Evolutionary conservation across 2,797 vertebrate species (phyloP).

Genomic region (Emydoidea blandingii): DNA sequence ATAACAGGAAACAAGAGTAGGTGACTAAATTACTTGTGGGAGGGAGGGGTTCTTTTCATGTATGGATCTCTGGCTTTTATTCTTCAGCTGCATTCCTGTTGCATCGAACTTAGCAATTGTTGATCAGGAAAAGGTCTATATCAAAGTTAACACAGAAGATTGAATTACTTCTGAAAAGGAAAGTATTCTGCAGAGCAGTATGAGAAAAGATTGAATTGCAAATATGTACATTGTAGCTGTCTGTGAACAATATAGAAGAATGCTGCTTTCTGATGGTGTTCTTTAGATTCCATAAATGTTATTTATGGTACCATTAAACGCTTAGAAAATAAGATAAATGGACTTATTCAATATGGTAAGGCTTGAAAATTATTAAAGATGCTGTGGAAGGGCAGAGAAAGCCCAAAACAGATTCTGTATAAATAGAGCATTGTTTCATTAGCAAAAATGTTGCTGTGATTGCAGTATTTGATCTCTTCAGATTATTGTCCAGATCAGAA

Average conservation of each 20-base stretch:
- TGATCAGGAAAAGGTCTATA: neutral
- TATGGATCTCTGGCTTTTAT: neutral
- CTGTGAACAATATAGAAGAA: neutral
- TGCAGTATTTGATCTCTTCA: neutral
- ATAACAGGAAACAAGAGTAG: conserved; percentile 28
- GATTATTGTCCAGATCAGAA: neutral
- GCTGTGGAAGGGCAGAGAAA: neutral
- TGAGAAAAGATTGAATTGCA: neutral
- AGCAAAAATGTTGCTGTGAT: neutral
- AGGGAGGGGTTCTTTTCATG: neutral
- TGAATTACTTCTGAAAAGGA: neutral
- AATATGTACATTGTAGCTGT: neutral
- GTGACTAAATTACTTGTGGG: conserved; percentile 14
- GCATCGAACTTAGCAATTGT: neutral
- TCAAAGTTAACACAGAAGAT: neutral
- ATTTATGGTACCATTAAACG: neutral
- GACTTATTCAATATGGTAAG: neutral
- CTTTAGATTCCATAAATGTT: neutral
- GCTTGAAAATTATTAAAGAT: neutral
- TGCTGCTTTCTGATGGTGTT: neutral
- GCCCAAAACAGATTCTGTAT: neutral
- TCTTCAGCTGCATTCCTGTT: conserved; percentile 25
- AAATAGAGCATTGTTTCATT: neutral
- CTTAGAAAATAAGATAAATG: neutral
- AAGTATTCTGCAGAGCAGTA: neutral